Percentiles rank a stretch among this genome's conserved stretches.
Conservation (phyloP, 2,113 vertebrate genomes). For the Ardeotis arabs region DNA sequence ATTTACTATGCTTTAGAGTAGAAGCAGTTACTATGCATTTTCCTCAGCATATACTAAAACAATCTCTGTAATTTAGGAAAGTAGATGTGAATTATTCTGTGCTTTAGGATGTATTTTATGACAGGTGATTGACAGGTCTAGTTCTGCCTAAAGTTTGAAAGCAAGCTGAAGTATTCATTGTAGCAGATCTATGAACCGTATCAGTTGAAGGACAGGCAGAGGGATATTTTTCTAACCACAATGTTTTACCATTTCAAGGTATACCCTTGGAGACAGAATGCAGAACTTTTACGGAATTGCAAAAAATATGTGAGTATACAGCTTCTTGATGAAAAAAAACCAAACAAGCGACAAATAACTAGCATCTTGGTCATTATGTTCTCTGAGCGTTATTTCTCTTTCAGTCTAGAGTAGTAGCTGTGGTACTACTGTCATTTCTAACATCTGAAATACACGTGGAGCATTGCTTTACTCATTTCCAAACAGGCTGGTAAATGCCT, state of each 20-base stretch:
- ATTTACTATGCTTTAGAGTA: not conserved
- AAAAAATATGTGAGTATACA: not conserved
- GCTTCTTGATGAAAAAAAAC: not conserved
- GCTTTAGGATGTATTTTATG: not conserved
- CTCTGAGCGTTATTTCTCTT: not conserved
- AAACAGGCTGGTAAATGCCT: not conserved
- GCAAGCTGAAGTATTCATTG: constrained; percentile 8
- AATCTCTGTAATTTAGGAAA: constrained; percentile 8
- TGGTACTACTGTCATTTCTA: not conserved
- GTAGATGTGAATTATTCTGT: constrained; percentile 1
- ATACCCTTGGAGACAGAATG: not conserved
- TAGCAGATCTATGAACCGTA: constrained; percentile 4
- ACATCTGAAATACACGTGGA: not conserved
- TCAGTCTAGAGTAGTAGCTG: not conserved
- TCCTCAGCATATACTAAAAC: not conserved
- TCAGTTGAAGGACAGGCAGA: not conserved
- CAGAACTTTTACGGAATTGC: not conserved
- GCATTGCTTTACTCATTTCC: not conserved
- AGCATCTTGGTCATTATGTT: not conserved
- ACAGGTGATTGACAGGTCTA: constrained; percentile 23
- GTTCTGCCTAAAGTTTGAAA: not conserved
- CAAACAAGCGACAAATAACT: not conserved
- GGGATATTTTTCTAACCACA: not conserved
- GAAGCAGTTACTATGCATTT: not conserved
- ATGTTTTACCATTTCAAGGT: not conserved